Percentiles rank a stretch among this genome's conserved stretches.
phyloP scores from a whole-genome alignment of 2,113 vertebrate species.

The Caranx ignobilis region DNA sequence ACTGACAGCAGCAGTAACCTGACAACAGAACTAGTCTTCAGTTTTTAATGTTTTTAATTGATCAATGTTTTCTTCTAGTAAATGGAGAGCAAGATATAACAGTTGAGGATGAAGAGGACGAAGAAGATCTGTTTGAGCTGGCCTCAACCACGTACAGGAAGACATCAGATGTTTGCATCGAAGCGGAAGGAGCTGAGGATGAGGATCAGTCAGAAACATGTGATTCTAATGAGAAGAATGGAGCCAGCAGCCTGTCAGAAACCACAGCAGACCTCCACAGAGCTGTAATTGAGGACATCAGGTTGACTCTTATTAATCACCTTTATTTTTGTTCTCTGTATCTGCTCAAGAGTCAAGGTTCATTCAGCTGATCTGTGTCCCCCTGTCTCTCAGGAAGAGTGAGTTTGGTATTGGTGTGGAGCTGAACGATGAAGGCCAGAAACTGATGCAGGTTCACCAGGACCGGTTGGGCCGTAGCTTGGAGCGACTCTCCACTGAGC shows the following conservation, averaged over 20 bases:
- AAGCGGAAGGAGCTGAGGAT: constrained; percentile 22
- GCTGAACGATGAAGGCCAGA: constrained; percentile 78
- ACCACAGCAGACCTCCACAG: constrained; percentile 43
- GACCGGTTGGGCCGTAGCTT: constrained; percentile 84
- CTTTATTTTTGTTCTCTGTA: not conserved
- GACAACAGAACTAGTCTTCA: not conserved
- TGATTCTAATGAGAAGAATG: constrained; percentile 25
- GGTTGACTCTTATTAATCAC: constrained; percentile 61
- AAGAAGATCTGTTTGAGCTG: constrained; percentile 78
- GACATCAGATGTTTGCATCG: constrained; percentile 41
- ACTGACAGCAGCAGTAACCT: not conserved
- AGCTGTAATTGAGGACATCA: constrained; percentile 83
- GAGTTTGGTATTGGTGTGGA: constrained; percentile 87
- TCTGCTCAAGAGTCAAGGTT: not conserved
- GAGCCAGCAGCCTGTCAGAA: constrained; percentile 24
- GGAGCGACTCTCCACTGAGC: constrained; percentile 86
- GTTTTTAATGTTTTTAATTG: not conserved
- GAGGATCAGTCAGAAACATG: constrained; percentile 26
- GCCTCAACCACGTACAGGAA: constrained; percentile 37
- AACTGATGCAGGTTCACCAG: constrained; percentile 84
- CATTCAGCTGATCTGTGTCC: not conserved
- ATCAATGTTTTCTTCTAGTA: constrained; percentile 25
- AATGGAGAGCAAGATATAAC: constrained; percentile 36
- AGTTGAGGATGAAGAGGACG: constrained; percentile 60
- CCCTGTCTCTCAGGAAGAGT: constrained; percentile 70